Evolutionary conservation across 2,888 invertebrate genomes (phyloP).

Genomic region (Argyresthia goedartella): DNA sequence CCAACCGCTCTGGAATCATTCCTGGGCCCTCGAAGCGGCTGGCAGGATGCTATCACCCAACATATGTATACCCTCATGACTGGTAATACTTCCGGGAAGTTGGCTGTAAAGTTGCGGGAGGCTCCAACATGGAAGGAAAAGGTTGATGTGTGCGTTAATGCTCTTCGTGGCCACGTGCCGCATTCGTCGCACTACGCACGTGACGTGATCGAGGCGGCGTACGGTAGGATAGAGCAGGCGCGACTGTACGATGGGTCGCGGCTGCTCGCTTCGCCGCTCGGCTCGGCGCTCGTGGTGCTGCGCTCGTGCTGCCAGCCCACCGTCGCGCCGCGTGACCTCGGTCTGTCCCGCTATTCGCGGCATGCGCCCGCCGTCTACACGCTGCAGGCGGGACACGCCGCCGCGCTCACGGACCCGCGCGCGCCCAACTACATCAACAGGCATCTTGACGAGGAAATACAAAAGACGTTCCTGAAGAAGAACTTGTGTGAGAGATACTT

Average conservation of each 20-base stretch:
- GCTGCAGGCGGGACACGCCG: constrained; percentile 4
- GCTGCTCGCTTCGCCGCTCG: background rate
- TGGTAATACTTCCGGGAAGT: background rate
- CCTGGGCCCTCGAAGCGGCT: background rate
- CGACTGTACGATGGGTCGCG: constrained; percentile 3
- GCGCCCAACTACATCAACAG: constrained; percentile 10
- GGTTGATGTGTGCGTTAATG: background rate
- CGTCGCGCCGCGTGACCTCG: background rate
- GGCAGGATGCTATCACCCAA: constrained; percentile 3
- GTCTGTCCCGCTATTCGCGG: constrained; percentile 5
- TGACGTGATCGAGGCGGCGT: constrained; percentile 6
- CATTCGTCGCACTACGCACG: constrained; percentile 8
- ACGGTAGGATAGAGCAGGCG: constrained; percentile 5
- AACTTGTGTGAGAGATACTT: constrained; percentile 11
- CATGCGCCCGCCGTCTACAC: constrained; percentile 7
- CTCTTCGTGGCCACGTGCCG: constrained; percentile 3
- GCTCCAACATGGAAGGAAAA: constrained; percentile 2
- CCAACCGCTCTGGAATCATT: background rate
- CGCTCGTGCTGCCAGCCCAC: background rate
- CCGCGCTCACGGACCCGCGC: constrained; percentile 7
- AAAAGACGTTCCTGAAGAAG: constrained; percentile 6
- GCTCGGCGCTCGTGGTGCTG: constrained; percentile 9
- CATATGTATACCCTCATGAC: constrained; percentile 5
- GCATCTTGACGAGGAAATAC: constrained; percentile 5
- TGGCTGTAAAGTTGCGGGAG: constrained; percentile 3